Evolutionary conservation across 2,113 vertebrate species (phyloP), one percentile per base, ranked within the genome.

Genomic region (Trogon surrucura): DNA sequence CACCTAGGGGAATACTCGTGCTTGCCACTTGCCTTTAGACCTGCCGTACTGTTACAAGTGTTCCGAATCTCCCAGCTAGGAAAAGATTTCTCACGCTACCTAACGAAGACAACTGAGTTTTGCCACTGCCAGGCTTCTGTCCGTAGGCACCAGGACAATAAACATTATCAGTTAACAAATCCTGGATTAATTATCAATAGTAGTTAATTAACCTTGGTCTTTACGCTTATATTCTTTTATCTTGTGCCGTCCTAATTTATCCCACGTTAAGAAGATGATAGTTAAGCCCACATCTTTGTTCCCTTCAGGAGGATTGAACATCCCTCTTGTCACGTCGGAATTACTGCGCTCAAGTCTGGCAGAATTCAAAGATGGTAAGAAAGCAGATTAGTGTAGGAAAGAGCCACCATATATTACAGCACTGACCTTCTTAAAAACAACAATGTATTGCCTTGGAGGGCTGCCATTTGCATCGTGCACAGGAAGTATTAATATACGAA

Each of bases 401-500:
- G 94, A 29, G 83, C 10, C 58, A 89, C 47, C 36, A 21, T 66
- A 61, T 57, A 80, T 89, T 82, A 32, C 34, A 85, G 38, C 30
- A 56, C 34, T 78, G 80, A 93, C 91, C 82, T 92, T 93, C 91
- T 90, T 96, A 62, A 61, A 87, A 93, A 80, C 60, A 82, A 82
- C 41, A 86, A 14, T 88, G 74, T 72, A 89, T 81, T 91, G 62
- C 82, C 71, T 96, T 91, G 85, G 94, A 95, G n/a, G 48, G 44
- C 10, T 96, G 89, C 95, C 90, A 96, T 71, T 83, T 93, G 60
- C 85, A 80, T 64, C 82, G 45, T 1, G 5, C 58, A 70, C 19
- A 96, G 91, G 90, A 96, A 96, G 58, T 81, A 90, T 83, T 93
- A 94, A 85, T 69, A 50, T 45, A 94, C 29, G 51, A 91, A 96